These are phyloP conservation scores for Protomyctophum bolini DNA, from an alignment of 2,113 vertebrate species.

Conservation along the genomic window DNA sequence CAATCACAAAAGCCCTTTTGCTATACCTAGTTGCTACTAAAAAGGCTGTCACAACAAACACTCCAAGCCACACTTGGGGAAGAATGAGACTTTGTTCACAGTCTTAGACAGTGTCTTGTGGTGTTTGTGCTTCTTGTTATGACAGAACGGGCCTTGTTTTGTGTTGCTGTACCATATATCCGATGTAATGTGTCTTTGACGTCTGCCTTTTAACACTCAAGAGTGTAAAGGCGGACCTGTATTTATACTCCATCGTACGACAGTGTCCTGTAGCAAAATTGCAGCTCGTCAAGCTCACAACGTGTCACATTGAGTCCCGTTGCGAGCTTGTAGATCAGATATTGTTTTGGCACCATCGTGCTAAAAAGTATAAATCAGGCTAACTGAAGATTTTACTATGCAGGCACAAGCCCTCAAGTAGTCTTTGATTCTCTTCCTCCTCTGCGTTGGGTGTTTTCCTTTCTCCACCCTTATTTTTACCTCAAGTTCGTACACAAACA, in stretches of 20 bases:
- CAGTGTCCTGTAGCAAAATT: too few relatives aligned
- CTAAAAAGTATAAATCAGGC: too few relatives aligned
- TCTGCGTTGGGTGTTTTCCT: slow-evolving; percentile 1
- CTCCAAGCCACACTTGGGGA: background rate
- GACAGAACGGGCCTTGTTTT: background rate
- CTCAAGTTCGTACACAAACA: slow-evolving; percentile 11
- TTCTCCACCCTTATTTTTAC: slow-evolving; percentile 25
- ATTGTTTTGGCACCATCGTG: too few relatives aligned
- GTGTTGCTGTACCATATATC: background rate
- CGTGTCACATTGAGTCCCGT: too few relatives aligned
- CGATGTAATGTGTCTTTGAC: background rate
- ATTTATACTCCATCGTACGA: too few relatives aligned
- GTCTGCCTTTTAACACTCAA: too few relatives aligned
- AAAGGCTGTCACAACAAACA: slow-evolving; percentile 1
- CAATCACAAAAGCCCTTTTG: background rate
- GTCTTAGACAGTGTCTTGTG: background rate
- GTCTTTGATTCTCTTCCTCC: background rate
- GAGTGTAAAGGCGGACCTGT: too few relatives aligned
- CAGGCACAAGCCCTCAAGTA: too few relatives aligned
- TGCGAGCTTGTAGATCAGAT: too few relatives aligned
- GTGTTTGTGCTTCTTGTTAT: background rate
- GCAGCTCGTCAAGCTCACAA: too few relatives aligned
- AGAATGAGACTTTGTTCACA: background rate
- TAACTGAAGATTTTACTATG: too few relatives aligned
- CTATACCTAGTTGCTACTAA: background rate